Conservation (phyloP, 2,113 vertebrate genomes). For the Spea multiplicata region DNA sequence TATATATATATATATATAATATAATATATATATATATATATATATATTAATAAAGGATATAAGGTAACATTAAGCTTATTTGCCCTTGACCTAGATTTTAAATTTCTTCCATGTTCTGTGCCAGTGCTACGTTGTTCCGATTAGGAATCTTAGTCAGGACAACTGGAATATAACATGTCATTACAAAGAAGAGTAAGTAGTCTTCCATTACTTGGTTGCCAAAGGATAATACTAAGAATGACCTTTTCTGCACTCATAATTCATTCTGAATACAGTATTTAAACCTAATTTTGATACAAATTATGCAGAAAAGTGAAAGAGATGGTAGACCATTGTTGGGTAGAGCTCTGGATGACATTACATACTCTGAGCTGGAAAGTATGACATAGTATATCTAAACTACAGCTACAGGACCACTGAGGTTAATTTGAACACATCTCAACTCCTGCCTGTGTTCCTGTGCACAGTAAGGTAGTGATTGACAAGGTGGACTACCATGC, state of each 20-base stretch:
- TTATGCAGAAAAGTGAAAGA: no score
- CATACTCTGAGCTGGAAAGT: neutral
- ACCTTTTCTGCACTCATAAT: neutral
- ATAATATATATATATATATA: no score
- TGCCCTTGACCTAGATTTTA: constrained; percentile 5
- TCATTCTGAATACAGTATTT: neutral
- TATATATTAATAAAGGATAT: no score
- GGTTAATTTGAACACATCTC: no score
- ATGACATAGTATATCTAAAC: neutral
- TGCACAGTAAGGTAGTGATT: no score
- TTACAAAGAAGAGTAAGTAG: neutral
- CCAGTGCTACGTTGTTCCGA: neutral
- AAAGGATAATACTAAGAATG: constrained; percentile 10
- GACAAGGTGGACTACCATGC: no score
- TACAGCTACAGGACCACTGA: no score
- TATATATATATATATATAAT: no score
- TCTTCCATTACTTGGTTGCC: constrained; percentile 6
- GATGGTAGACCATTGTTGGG: neutral
- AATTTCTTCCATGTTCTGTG: constrained; percentile 18
- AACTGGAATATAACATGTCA: constrained; percentile 7
- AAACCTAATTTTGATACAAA: neutral
- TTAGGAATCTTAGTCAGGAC: constrained; percentile 1
- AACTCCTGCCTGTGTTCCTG: no score
- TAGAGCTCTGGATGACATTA: neutral
- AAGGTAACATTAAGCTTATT: neutral